Conservation (phyloP, 2,113 vertebrate species). For the Ondatra zibethicus region DNA sequence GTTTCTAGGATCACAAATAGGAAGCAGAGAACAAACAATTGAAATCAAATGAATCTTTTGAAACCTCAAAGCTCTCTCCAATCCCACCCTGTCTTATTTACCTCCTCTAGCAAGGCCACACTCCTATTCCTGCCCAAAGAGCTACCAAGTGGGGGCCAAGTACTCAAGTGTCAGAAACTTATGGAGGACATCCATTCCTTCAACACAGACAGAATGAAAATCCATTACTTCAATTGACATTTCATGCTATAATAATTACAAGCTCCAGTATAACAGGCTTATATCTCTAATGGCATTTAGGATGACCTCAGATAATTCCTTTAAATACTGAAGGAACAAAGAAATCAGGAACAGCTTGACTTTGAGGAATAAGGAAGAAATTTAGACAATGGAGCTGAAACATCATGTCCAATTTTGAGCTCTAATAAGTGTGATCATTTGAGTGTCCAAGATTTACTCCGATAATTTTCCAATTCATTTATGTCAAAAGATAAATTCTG, state of each 20-base stretch:
- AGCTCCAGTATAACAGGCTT: not conserved
- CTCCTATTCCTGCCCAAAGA: not conserved
- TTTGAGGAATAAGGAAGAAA: not conserved
- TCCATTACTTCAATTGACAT: not conserved
- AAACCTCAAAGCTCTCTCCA: not conserved
- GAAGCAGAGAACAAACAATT: not conserved
- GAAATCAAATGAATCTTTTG: not conserved
- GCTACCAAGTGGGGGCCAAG: not conserved
- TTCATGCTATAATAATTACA: not conserved
- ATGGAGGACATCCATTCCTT: not conserved
- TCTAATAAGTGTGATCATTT: not conserved
- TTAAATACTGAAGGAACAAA: not conserved
- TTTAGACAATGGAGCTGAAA: not conserved
- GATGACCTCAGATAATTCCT: not conserved
- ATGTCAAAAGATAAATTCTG: not conserved
- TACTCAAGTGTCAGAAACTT: not conserved
- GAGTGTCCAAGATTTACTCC: not conserved
- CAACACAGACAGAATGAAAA: not conserved
- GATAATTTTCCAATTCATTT: not conserved
- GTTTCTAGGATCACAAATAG: not conserved
- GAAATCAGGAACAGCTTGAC: not conserved
- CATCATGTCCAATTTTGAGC: not conserved
- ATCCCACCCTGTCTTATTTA: no score
- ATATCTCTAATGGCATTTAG: not conserved
- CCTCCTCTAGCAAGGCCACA: no score